Percentiles rank a stretch among this genome's conserved stretches.
phyloP scores from a whole-genome alignment of 2,888 invertebrate genomes.

The Laspeyria flexula region DNA sequence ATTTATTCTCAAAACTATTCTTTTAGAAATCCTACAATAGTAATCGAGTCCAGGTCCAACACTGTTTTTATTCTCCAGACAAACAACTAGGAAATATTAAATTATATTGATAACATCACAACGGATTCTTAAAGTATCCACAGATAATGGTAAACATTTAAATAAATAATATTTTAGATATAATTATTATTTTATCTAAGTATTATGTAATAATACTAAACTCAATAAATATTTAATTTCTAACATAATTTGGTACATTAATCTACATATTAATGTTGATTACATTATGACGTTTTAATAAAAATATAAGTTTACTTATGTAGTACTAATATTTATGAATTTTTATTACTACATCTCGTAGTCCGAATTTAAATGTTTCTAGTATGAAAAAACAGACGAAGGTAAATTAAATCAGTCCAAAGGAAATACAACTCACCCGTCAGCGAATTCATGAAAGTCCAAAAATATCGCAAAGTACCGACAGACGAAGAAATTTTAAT shows the following conservation, averaged over 20 bases:
- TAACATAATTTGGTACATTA: conserved; percentile 44
- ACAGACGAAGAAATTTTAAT: neutral
- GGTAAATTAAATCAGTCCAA: too few species aligned
- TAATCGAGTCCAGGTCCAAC: conserved; percentile 70
- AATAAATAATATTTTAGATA: conserved; percentile 46
- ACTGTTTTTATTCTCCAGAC: conserved; percentile 61
- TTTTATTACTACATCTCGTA: conserved; percentile 20
- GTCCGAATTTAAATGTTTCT: conserved; percentile 9
- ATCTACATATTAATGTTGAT: conserved; percentile 28
- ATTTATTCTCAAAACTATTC: conserved; percentile 76
- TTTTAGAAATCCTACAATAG: conserved; percentile 70
- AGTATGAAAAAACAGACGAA: conserved; percentile 3
- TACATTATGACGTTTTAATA: conserved; percentile 32
- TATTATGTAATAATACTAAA: conserved; percentile 36
- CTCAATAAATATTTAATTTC: conserved; percentile 42
- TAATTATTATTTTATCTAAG: conserved; percentile 44
- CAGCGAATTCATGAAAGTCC: too few species aligned
- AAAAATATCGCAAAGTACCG: neutral
- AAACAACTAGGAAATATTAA: conserved; percentile 27
- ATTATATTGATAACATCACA: conserved; percentile 42
- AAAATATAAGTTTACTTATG: conserved; percentile 43
- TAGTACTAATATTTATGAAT: conserved; percentile 17
- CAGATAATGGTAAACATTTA: conserved; percentile 15
- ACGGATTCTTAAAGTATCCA: conserved; percentile 39
- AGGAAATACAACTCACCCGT: too few species aligned